These are phyloP conservation scores for Python bivittatus DNA, from an alignment of 2,113 vertebrate genomes.

Conservation along the genomic window DNA sequence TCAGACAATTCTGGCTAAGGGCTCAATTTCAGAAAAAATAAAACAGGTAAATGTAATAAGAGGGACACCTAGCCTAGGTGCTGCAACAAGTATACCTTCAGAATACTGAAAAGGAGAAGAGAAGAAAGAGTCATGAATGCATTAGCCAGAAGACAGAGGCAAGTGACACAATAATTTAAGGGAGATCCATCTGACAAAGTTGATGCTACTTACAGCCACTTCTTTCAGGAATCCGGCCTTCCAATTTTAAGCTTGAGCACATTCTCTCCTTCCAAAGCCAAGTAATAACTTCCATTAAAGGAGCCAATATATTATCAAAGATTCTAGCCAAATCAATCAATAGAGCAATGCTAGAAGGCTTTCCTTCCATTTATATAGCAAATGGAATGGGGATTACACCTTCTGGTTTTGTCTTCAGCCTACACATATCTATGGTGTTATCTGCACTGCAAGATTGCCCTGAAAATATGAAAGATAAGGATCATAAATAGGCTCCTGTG, in stretches of 20 bases:
- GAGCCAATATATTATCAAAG: background rate
- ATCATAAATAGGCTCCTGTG: background rate
- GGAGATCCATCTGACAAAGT: background rate
- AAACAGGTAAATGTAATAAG: conserved; percentile 76
- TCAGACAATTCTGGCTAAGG: conserved; percentile 73
- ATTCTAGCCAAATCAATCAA: background rate
- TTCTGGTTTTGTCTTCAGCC: background rate
- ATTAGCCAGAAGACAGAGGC: background rate
- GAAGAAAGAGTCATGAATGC: conserved; percentile 36
- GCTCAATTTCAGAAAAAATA: conserved; percentile 79
- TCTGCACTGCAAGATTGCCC: background rate
- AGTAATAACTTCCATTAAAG: background rate
- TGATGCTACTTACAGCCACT: background rate
- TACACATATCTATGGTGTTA: background rate
- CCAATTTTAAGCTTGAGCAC: background rate
- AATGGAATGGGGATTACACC: background rate
- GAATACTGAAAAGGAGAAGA: conserved; percentile 71
- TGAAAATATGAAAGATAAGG: background rate
- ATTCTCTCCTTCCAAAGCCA: background rate
- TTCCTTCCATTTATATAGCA: background rate
- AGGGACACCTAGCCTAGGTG: conserved; percentile 67
- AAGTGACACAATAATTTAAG: background rate
- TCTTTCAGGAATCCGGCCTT: background rate
- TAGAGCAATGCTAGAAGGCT: background rate
- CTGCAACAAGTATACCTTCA: conserved; percentile 56